Evolutionary conservation across 2,113 vertebrate species (phyloP).

Genomic region (Alligator sinensis): DNA sequence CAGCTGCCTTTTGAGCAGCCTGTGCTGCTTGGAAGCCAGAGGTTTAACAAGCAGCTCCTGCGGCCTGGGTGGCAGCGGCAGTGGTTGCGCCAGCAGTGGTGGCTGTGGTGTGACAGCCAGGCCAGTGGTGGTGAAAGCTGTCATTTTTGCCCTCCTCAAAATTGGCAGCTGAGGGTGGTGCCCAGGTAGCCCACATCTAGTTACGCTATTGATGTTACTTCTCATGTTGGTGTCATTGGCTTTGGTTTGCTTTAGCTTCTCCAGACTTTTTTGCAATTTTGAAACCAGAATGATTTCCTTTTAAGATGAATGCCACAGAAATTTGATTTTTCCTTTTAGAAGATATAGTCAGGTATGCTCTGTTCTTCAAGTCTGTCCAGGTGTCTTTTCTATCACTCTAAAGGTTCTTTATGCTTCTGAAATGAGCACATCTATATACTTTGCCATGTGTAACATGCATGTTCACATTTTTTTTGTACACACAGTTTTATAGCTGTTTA

Average conservation of each 20-base stretch:
- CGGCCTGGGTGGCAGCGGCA: too few relatives aligned
- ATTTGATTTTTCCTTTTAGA: neutral
- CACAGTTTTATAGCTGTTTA: constrained; percentile 57
- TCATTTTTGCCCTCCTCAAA: too few relatives aligned
- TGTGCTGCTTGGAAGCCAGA: too few relatives aligned
- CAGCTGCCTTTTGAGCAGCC: too few relatives aligned
- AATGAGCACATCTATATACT: neutral
- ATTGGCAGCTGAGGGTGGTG: too few relatives aligned
- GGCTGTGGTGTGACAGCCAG: too few relatives aligned
- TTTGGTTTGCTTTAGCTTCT: neutral
- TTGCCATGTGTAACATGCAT: neutral
- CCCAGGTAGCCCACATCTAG: too few relatives aligned
- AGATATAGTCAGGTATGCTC: neutral
- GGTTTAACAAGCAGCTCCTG: too few relatives aligned
- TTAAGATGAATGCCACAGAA: neutral
- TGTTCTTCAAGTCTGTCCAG: constrained; percentile 6
- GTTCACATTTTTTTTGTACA: constrained; percentile 42
- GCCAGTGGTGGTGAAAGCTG: too few relatives aligned
- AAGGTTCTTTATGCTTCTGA: neutral
- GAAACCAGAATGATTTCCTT: neutral
- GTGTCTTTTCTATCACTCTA: neutral
- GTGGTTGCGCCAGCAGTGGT: too few relatives aligned
- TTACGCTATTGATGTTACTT: too few relatives aligned
- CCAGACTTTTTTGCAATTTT: neutral
- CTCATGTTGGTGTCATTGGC: too few relatives aligned